phyloP scores from a whole-genome alignment of 1,140 invertebrate genomes.

The Druon quercuslanigerum region DNA sequence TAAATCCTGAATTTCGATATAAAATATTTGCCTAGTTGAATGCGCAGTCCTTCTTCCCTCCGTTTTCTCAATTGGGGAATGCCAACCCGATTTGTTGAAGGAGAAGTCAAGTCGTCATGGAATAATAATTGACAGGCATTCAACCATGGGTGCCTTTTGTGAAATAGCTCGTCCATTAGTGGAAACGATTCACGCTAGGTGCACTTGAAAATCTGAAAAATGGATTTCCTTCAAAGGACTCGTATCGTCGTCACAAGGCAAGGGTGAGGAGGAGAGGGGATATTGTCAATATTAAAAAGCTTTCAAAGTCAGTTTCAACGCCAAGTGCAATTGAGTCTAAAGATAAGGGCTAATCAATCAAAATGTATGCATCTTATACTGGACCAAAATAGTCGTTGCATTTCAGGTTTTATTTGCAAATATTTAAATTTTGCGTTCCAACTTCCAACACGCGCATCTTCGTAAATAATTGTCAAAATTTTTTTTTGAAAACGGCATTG shows the following conservation, averaged over 20 bases:
- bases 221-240: slow-evolving; percentile 19
- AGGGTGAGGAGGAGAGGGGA: not conserved
- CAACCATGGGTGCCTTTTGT: slow-evolving; percentile 16
- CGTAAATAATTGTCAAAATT: too few species aligned
- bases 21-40: too few species aligned
- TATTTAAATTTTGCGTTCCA: too few species aligned
- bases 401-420: not conserved
- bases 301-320: slow-evolving; percentile 4
- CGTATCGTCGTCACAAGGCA: slow-evolving; percentile 4
- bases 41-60: too few species aligned
- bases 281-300: slow-evolving; percentile 13
- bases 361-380: not conserved
- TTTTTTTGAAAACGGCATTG: too few species aligned
- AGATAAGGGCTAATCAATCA: not conserved
- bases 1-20: too few species aligned
- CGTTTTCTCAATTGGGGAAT: too few species aligned
- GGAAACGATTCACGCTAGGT: slow-evolving; percentile 22
- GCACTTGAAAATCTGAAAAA: slow-evolving; percentile 25
- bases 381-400: not conserved
- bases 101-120: not conserved
- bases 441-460: too few species aligned
- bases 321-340: not conserved
- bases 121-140: slow-evolving; percentile 21
- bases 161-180: slow-evolving; percentile 21
- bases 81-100: not conserved